Conservation (phyloP, 2,113 vertebrate species). For the Varanus komodoensis region DNA sequence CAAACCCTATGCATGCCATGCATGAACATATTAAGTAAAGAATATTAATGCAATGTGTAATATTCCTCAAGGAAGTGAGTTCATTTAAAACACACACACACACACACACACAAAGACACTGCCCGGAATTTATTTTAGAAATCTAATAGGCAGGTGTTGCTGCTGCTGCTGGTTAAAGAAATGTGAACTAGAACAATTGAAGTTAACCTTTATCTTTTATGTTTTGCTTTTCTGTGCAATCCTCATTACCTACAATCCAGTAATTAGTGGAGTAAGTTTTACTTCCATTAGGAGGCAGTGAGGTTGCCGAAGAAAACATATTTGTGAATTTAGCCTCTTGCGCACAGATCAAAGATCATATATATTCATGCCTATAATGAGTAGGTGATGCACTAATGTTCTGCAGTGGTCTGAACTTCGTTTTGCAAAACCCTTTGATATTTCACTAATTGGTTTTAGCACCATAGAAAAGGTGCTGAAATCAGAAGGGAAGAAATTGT, state of each 20-base stretch:
- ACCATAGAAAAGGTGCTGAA: slow-evolving; percentile 76
- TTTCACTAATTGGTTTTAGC: slow-evolving; percentile 78
- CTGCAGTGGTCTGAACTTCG: slow-evolving; percentile 69
- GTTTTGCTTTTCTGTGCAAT: slow-evolving; percentile 55
- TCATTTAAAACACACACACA: slow-evolving; percentile 28
- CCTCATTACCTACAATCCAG: slow-evolving; percentile 38
- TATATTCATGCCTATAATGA: slow-evolving; percentile 63
- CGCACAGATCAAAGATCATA: slow-evolving; percentile 64
- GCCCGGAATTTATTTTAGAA: neutral
- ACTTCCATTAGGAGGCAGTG: slow-evolving; percentile 57
- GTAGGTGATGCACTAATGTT: slow-evolving; percentile 60
- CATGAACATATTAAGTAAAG: neutral
- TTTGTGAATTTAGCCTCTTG: slow-evolving; percentile 68
- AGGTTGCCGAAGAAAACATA: slow-evolving; percentile 63
- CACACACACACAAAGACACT: too few relatives aligned
- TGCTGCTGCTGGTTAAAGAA: neutral
- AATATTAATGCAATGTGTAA: slow-evolving; percentile 21
- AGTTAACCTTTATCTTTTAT: slow-evolving; percentile 51
- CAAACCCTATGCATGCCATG: neutral
- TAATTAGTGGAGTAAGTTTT: slow-evolving; percentile 62
- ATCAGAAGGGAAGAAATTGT: slow-evolving; percentile 73
- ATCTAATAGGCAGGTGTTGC: slow-evolving; percentile 30
- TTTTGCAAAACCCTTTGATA: slow-evolving; percentile 72
- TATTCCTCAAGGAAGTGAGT: neutral
- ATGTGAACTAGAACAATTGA: neutral